These are phyloP conservation scores for Podarcis raffonei DNA, from an alignment of 2,113 vertebrate species.

Conservation along the genomic window DNA sequence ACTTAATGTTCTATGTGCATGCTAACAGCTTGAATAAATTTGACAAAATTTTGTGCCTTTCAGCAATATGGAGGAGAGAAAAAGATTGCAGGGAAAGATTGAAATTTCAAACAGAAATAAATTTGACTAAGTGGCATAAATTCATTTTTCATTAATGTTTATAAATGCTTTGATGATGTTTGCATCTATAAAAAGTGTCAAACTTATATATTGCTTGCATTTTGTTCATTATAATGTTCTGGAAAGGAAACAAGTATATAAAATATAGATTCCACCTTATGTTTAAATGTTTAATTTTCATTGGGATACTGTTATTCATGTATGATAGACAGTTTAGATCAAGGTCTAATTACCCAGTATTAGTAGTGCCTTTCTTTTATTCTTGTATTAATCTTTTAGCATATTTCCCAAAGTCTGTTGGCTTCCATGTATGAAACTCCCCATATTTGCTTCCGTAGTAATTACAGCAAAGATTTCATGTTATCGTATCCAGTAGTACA, in stretches of 20 bases:
- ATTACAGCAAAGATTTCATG: conserved; percentile 12
- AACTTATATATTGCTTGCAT: conserved; percentile 24
- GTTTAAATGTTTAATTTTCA: background rate
- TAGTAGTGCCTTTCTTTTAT: background rate
- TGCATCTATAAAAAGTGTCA: conserved; percentile 53
- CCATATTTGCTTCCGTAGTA: background rate
- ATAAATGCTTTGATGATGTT: conserved; percentile 70
- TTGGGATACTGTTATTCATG: background rate
- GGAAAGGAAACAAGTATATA: background rate
- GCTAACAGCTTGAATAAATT: conserved; percentile 76
- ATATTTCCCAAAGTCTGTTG: background rate
- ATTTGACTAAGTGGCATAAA: conserved; percentile 75
- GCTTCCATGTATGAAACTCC: background rate
- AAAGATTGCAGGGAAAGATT: conserved; percentile 56
- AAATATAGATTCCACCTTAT: background rate
- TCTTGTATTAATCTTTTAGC: conserved; percentile 16
- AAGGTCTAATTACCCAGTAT: conserved; percentile 1
- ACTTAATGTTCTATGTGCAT: conserved; percentile 75
- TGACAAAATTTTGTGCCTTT: conserved; percentile 69
- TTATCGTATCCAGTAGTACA: background rate
- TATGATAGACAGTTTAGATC: background rate
- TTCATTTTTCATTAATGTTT: conserved; percentile 79
- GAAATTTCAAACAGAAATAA: conserved; percentile 74
- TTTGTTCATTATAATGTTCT: conserved; percentile 28
- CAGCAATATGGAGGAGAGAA: conserved; percentile 64